A percentile compares a stretch with the other conserved stretches of the same genome.
Evolutionary conservation across 1,140 invertebrate species (phyloP).

Genomic region (Leptinotarsa undecemlineata): DNA sequence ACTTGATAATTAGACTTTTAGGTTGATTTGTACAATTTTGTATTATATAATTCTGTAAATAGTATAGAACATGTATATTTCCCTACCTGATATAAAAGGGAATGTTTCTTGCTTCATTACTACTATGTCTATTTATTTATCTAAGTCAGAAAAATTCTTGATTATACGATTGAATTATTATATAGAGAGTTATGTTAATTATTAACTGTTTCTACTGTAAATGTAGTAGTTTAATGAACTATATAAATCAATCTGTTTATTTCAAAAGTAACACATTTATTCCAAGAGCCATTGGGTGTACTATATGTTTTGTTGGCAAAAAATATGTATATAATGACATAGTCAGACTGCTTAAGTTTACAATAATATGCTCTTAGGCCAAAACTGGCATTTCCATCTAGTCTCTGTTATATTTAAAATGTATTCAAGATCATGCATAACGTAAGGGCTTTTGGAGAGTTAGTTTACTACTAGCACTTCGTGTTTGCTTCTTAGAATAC

Average conservation of each 20-base stretch:
- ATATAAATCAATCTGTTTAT: no score
- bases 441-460: constrained; percentile 23
- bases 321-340: constrained; percentile 10
- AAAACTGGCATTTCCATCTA: constrained; percentile 13
- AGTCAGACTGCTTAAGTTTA: constrained; percentile 12
- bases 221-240: no score
- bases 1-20: constrained; percentile 14
- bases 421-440: constrained; percentile 22
- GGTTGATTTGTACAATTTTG: constrained; percentile 35
- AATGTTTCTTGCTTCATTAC: not conserved
- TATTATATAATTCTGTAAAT: constrained; percentile 37
- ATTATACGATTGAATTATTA: no score
- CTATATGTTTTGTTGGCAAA: not conserved
- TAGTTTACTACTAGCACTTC: not conserved
- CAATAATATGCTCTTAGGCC: constrained; percentile 18
- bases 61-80: constrained; percentile 40
- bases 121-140: not conserved
- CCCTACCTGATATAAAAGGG: constrained; percentile 38
- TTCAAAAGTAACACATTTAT: no score
- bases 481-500: constrained; percentile 10
- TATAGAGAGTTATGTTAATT: no score
- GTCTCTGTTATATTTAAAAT: constrained; percentile 28
- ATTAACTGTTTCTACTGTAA: no score
- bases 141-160: no score
- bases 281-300: not conserved